Conservation (phyloP, 2,797 vertebrate genomes). For the Heliangelus exortis region DNA sequence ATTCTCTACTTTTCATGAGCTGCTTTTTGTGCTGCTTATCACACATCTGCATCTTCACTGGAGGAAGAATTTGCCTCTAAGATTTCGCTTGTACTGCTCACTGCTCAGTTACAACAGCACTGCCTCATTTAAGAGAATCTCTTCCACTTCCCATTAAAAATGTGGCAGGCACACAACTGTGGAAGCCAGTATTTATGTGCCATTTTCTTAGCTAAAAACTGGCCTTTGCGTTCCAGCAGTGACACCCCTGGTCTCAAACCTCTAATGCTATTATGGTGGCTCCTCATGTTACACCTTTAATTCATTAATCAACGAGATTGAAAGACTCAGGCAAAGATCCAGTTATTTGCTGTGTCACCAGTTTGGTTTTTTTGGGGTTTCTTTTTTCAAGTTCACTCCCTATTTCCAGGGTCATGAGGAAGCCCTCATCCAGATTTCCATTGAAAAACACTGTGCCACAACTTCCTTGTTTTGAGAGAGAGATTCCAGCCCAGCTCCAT, state of each 20-base stretch:
- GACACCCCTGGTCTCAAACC: neutral
- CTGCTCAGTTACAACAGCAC: neutral
- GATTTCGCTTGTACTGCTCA: neutral
- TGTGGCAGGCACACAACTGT: neutral
- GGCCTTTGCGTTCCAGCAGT: neutral
- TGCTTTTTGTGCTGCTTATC: neutral
- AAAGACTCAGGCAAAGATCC: neutral
- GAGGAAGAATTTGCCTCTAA: neutral
- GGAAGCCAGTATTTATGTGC: neutral
- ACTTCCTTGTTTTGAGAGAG: neutral
- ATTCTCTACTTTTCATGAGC: neutral
- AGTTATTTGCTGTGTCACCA: neutral
- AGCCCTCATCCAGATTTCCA: neutral
- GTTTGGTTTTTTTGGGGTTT: neutral
- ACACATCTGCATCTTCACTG: neutral
- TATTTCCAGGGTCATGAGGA: neutral
- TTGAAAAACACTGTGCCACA: neutral
- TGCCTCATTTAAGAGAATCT: neutral
- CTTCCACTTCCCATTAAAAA: neutral
- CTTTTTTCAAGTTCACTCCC: neutral
- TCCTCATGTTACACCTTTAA: neutral
- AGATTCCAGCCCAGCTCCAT: neutral
- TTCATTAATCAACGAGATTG: fast-evolving
- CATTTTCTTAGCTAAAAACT: neutral
- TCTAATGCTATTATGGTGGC: neutral